Evolutionary conservation across 1,140 invertebrate genomes (phyloP), one percentile per base, ranked within the genome.

Genomic region (Penaeus japonicus): DNA sequence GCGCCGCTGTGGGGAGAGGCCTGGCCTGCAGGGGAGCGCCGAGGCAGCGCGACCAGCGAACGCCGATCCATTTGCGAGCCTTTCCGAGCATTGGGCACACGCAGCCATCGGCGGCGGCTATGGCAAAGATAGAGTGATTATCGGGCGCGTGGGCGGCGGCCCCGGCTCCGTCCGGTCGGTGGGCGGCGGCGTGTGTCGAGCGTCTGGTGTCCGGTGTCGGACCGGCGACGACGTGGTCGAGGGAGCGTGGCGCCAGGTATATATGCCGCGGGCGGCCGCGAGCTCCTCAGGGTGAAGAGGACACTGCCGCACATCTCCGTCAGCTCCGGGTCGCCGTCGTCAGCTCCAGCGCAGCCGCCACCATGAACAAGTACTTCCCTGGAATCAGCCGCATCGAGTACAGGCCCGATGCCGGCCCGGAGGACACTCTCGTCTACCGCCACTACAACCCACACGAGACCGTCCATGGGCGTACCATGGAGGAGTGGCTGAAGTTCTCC

Each of bases 401-500:
- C 79, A 65, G 84, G 27, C 90, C 90, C 17, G 90, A 90, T 59
- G 85, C 89, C 20, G 90, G 87, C 20, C 84, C 91, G 10, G 91
- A 91, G 47, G 87, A 91, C 35, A 88, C 89, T 20, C 83, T 91
- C n/a, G 91, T 90, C 55, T 91, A 85, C 84, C 85, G 89, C 5
- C 89, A 89, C 77, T 91, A 91, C 85, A 89, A 91, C 53, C 82
- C 89, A 30, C 47, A 54, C 84, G 84, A 93, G 92, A 91, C 92
- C n/a, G 92, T 93, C 4, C 88, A 91, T 84, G 93, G 93, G 15
- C 91, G 91, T 57, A 92, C 93, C 12, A 95, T 95, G 94, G 94
- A 95, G 90, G 95, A 95, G 30, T 95, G 95, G 95, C 92, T 95
- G 24, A 92, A 94, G 77, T 94, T 93, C 90, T 94, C 94, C 70